Conservation (phyloP, 2,113 vertebrate genomes). For the Nothoprocta pentlandii region DNA sequence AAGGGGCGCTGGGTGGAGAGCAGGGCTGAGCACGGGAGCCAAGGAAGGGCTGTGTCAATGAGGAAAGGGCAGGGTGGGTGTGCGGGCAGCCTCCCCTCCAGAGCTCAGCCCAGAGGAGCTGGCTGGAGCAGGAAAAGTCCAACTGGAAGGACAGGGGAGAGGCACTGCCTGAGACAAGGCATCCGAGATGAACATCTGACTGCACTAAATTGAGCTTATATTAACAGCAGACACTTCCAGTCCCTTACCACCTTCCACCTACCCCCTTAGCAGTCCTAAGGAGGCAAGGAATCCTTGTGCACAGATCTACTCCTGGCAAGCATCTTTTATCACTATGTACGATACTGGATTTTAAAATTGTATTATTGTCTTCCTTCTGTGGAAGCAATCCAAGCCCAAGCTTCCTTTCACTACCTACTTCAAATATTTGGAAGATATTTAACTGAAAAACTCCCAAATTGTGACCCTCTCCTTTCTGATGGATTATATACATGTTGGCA, state of each 20-base stretch:
- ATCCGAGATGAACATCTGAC: neutral
- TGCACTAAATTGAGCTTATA: neutral
- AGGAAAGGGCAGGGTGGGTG: neutral
- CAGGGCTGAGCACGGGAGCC: neutral
- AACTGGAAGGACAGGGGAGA: neutral
- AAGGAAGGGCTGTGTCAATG: neutral
- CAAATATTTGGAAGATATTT: neutral
- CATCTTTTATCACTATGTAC: neutral
- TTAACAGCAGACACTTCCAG: neutral
- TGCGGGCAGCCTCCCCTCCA: neutral
- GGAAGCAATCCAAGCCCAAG: neutral
- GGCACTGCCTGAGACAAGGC: neutral
- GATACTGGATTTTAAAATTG: neutral
- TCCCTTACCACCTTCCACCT: neutral
- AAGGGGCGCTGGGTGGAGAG: neutral
- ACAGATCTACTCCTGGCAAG: neutral
- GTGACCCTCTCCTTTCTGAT: fast-evolving
- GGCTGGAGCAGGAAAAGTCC: neutral
- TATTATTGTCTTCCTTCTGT: neutral
- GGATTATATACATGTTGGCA: fast-evolving
- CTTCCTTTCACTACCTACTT: too few species aligned
- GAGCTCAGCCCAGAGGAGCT: neutral
- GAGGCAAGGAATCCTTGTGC: neutral
- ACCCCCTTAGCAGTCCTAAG: neutral
- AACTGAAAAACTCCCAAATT: neutral